These are phyloP conservation scores for Heliothis subflexa DNA, from an alignment of 1,140 invertebrate species.

Conservation along the genomic window DNA sequence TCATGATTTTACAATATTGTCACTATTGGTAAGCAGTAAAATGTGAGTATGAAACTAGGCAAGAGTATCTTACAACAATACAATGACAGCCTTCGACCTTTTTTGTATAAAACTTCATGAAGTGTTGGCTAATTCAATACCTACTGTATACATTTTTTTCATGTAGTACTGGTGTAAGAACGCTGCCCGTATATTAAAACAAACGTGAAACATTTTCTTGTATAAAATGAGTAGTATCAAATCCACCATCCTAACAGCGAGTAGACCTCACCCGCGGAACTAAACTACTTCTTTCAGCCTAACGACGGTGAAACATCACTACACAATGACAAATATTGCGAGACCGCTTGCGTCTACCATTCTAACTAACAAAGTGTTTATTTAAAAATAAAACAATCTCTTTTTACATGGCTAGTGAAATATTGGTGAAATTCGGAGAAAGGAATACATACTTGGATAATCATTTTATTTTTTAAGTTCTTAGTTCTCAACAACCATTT, in stretches of 20 bases:
- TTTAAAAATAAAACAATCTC: slow-evolving; percentile 16
- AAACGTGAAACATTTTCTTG: neutral
- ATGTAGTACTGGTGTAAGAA: too few species aligned
- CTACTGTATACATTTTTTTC: too few species aligned
- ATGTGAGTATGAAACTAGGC: too few species aligned
- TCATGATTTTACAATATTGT: neutral
- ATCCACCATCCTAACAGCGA: slow-evolving; percentile 54
- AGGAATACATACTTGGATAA: neutral
- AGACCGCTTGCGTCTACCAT: slow-evolving; percentile 52
- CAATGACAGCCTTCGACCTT: too few species aligned
- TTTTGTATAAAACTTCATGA: too few species aligned
- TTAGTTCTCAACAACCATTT: too few species aligned
- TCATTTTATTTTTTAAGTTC: too few species aligned
- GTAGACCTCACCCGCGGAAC: slow-evolving; percentile 59
- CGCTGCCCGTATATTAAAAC: too few species aligned
- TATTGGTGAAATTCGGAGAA: slow-evolving; percentile 20
- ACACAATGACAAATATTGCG: slow-evolving; percentile 74
- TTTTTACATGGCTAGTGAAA: slow-evolving; percentile 16
- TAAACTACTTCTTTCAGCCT: slow-evolving; percentile 72
- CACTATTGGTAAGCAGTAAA: neutral
- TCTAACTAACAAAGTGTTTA: neutral
- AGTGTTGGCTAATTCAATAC: too few species aligned
- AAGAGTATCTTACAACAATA: too few species aligned
- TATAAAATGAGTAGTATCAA: slow-evolving; percentile 23
- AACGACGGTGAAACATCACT: slow-evolving; percentile 67